phyloP scores from a whole-genome alignment of 2,888 invertebrate species.

The Kuschelorhynchus macadamiae region DNA sequence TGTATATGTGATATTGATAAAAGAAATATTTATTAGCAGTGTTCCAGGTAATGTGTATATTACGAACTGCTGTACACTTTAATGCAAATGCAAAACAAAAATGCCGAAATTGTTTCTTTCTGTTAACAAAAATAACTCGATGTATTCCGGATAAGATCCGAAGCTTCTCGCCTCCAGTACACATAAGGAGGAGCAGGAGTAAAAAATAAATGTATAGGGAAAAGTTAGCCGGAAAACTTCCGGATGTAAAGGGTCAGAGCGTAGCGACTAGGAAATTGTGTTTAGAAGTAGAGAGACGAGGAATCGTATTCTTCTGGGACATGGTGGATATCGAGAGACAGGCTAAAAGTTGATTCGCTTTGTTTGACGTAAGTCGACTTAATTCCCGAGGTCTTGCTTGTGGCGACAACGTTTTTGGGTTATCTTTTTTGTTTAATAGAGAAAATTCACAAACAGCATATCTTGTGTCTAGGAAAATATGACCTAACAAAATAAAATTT shows the following conservation, averaged over 20 bases:
- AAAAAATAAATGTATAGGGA: conserved; percentile 38
- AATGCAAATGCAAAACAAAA: too few species aligned
- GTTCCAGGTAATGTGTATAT: too few species aligned
- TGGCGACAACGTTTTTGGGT: too few species aligned
- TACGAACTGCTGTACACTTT: too few species aligned
- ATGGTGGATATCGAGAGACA: conserved; percentile 28
- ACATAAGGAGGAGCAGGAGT: conserved; percentile 26
- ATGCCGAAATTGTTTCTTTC: too few species aligned
- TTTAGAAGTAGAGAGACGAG: conserved; percentile 43
- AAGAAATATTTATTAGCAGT: too few species aligned
- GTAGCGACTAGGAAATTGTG: conserved; percentile 41
- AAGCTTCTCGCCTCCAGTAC: conserved; percentile 6
- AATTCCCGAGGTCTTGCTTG: conserved; percentile 15
- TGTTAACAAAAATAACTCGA: background rate
- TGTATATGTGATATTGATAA: too few species aligned
- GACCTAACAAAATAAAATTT: too few species aligned
- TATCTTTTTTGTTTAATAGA: too few species aligned
- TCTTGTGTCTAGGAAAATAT: too few species aligned
- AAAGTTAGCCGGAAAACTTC: conserved; percentile 42
- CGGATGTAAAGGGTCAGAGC: conserved; percentile 25
- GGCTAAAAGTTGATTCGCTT: conserved; percentile 36
- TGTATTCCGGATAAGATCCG: conserved; percentile 5
- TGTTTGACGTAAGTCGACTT: conserved; percentile 30
- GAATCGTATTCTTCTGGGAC: conserved; percentile 35
- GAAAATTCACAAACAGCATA: too few species aligned